phyloP scores from a whole-genome alignment of 2,797 vertebrate genomes.

The Scolopax rusticola region DNA sequence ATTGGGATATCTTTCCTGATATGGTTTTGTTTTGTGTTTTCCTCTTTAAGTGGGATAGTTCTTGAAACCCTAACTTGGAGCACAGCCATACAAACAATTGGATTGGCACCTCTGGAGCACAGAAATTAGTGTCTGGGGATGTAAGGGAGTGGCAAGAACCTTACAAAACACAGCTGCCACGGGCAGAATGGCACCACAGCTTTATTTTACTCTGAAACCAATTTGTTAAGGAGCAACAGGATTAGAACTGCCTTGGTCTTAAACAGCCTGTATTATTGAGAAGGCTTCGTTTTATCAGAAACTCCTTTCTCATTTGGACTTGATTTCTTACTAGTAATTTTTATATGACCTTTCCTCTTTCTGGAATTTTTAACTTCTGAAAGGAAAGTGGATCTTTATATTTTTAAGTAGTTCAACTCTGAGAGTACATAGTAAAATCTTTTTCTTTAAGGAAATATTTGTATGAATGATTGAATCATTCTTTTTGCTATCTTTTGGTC shows the following conservation, averaged over 20 bases:
- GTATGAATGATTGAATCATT: neutral
- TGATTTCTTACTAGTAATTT: neutral
- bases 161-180: constrained; percentile 28
- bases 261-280: neutral
- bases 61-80: neutral
- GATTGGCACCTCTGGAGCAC: neutral
- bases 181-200: neutral
- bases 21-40: neutral
- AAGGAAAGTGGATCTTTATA: neutral
- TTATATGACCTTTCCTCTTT: neutral
- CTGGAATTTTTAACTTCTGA: neutral
- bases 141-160: neutral
- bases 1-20: neutral
- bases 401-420: neutral
- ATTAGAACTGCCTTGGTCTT: neutral
- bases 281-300: neutral
- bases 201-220: neutral
- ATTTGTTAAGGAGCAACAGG: neutral
- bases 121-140: neutral
- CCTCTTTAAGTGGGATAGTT: neutral
- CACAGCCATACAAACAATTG: neutral
- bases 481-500: neutral
- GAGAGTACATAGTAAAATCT: neutral
- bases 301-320: neutral
- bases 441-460: neutral